Percentiles rank a stretch among this genome's conserved stretches.
Conservation (phyloP, 2,797 vertebrate species). For the Helicolenus hilgendorfi region DNA sequence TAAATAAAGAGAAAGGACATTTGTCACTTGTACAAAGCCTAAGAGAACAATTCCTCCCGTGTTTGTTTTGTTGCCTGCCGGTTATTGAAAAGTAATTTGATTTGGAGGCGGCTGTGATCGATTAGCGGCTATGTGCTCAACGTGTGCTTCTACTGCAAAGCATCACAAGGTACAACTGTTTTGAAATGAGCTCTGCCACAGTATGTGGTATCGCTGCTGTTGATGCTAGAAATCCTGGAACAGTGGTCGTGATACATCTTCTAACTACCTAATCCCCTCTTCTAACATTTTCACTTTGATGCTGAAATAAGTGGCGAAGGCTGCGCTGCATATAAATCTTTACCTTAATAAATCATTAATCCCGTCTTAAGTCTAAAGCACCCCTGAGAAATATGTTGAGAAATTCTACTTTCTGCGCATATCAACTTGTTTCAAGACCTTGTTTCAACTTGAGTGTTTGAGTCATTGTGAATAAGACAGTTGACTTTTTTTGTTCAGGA, state of each 20-base stretch:
- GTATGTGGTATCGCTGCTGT: background rate
- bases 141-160: background rate
- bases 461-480: constrained; percentile 17
- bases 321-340: constrained; percentile 51
- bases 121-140: constrained; percentile 35
- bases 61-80: constrained; percentile 46
- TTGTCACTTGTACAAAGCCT: constrained; percentile 29
- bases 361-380: constrained; percentile 11
- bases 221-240: background rate
- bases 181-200: constrained; percentile 2
- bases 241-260: background rate
- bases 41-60: constrained; percentile 21
- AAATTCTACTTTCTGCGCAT: constrained; percentile 10
- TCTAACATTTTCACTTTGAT: constrained; percentile 28
- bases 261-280: background rate
- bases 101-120: constrained; percentile 43
- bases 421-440: constrained; percentile 13
- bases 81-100: constrained; percentile 63
- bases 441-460: background rate
- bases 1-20: constrained; percentile 27
- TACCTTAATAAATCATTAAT: constrained; percentile 56
- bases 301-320: constrained; percentile 18
- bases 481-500: background rate
- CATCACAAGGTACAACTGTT: constrained; percentile 25
- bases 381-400: constrained; percentile 18